Base-by-base conservation (phyloP, 2,797 vertebrate species). In the Streptopelia turtur region DNA sequence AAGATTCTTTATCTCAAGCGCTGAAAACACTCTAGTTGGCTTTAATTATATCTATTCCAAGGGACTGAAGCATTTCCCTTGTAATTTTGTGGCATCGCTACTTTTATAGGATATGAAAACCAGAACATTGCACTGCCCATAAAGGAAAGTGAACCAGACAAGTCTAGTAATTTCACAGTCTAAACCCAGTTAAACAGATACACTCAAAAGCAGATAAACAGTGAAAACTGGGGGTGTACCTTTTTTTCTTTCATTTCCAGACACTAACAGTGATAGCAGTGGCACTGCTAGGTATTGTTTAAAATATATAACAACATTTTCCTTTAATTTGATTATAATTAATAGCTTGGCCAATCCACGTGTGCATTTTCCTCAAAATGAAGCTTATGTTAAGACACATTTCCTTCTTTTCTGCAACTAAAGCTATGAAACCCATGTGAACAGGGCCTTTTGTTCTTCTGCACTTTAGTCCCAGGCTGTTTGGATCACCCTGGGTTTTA, bases 71-170 rank as follows among this genome's bases (percentile, higher is more conserved):
- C 17, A 68, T 85, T 92, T 90, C 74, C 60, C 41, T 90, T 68
- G 78, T 61, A 90, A 90, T 95, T 93, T 82, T 89, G 91, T 75
- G 90, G 91, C 87, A 95, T 92, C 30, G 1, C 64, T 78, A 33
- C 64, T 93, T 95, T 94, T 92, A 91, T 87, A 80, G 86, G 71
- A 90, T 93, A 83, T 87, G 83, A 93, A 95, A 96, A 81, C 45
- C 86, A 95, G 90, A 94, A 83, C 83, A 82, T 21, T 84, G 82
- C 53, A 68, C 35, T 83, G 33, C 31, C 68, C 37, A 12, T 84
- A 89, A 94, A 87, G 64, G 33, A 90, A 96, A 95, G 35, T 69
- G 93, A 96, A 89, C 41, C 64, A 68, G 91, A 95, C 94, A 95
- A 95, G 80, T 69, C 56, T 60, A 82, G 91, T 74, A 83, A 93